Conservation (phyloP, 2,113 vertebrate species). For the Struthidea cinerea region DNA sequence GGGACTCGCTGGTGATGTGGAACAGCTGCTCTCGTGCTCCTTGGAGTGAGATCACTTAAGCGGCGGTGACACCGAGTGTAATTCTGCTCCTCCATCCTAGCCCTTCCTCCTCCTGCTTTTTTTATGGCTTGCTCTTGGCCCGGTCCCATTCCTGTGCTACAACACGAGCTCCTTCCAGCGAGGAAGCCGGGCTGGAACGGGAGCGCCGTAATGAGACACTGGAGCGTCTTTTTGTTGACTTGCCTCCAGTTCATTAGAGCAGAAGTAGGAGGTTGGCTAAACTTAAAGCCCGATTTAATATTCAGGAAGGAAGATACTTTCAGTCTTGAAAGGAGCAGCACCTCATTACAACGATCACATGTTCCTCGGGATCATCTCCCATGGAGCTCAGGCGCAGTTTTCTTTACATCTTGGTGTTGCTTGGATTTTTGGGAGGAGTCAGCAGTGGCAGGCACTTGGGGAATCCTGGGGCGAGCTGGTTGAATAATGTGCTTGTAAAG, state of each 20-base stretch:
- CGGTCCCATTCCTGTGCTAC: not conserved
- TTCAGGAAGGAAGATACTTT: conserved; percentile 53
- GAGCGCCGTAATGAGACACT: not conserved
- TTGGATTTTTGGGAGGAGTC: not conserved
- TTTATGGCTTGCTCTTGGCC: not conserved
- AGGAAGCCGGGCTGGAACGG: not conserved
- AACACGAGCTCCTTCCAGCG: not conserved
- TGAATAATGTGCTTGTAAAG: not conserved
- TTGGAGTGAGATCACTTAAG: not conserved
- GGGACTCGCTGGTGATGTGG: not conserved
- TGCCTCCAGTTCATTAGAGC: conserved; percentile 42
- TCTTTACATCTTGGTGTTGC: not conserved
- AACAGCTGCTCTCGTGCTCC: not conserved
- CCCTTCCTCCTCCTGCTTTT: not conserved
- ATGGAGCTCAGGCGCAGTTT: not conserved
- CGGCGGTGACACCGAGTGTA: not conserved
- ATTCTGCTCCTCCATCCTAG: not conserved
- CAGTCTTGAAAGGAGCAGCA: not conserved
- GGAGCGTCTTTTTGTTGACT: not conserved
- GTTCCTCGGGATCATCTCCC: not conserved
- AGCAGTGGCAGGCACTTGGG: not conserved
- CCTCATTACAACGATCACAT: not conserved
- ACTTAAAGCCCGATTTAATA: conserved; percentile 20
- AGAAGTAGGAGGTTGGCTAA: conserved; percentile 22
- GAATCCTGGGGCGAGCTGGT: not conserved